phyloP scores from a whole-genome alignment of 2,113 vertebrate genomes.

The Cygnus buccinator region DNA sequence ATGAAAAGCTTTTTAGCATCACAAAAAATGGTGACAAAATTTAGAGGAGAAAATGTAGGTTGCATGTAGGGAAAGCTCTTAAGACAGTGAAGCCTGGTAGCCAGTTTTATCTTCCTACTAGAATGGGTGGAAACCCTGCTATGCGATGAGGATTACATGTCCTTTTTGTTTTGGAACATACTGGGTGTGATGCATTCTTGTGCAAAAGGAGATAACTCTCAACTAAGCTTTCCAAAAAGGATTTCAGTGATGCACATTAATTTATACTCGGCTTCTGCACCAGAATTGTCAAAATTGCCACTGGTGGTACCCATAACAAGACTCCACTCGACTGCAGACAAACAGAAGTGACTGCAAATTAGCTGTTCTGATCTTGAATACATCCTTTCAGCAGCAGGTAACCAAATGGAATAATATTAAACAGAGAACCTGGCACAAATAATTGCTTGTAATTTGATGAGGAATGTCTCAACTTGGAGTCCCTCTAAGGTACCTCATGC shows the following conservation, averaged over 20 bases:
- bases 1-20: not conserved
- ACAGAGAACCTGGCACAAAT: not conserved
- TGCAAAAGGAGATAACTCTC: not conserved
- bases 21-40: not conserved
- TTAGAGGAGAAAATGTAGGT: not conserved
- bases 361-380: not conserved
- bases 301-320: conserved; percentile 8
- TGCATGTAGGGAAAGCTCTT: not conserved
- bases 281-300: conserved; percentile 13
- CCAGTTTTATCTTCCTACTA: not conserved
- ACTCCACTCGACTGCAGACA: conserved; percentile 1
- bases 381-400: not conserved
- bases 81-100: not conserved
- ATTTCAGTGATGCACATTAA: not conserved
- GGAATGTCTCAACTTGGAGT: not conserved
- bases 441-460: not conserved
- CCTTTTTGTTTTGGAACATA: not conserved
- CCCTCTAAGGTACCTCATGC: not conserved
- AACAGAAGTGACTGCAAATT: conserved; percentile 20
- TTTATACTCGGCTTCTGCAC: not conserved
- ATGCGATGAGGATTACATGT: not conserved
- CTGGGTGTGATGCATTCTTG: not conserved
- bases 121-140: not conserved
- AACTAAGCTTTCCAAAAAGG: not conserved
- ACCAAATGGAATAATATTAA: not conserved